Base-by-base conservation (phyloP, 2,797 vertebrate genomes). In the Xenopus petersii region DNA sequence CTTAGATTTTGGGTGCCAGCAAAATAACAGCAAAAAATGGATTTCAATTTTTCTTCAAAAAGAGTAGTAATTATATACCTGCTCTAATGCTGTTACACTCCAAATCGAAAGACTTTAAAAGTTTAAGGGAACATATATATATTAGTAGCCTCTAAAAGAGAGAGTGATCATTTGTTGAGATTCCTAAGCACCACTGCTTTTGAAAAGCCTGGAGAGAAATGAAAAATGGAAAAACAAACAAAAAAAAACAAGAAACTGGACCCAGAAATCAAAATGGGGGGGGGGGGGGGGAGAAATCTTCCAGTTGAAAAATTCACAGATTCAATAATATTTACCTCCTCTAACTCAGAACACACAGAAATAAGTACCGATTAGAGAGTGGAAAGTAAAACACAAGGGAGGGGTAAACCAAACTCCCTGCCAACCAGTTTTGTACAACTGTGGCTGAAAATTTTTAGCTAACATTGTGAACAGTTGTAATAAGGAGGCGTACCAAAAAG, bases 281-380 rank as follows among this genome's bases (percentile, higher is more conserved):
- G 8, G 36, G 36, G 8, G 8, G 8, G 8, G 8, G 5, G 5
- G 5, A 36, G 5, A 42, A 42, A 42, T 42, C 87, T 95, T 96
- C 94, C 94, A 94, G 93, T 94, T 95, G 88, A 89, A 92, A 30
- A 93, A 95, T 93, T 95, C 92, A 94, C 91, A 93, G 77, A 79
- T 79, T 79, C 54, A 74, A 70, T 65, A 51, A 60, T 59, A 78
- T 73, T 48, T 69, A 67, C 74, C 62, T 79, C 60, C 71, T 61
- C 69, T 55, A 79, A 68, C 71, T 54, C 66, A 65, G 60, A 51
- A 75, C 54, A 26, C 58, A 60, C 54, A 66, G 75, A 70, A 71
- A 74, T 71, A 70, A 61, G 71, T 79, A 79, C 71, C 77, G 70
- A 70, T 74, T 21, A 70, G 17, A 17, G 62, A 79, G 54, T 66